These are phyloP conservation scores for Enteromius radiatus DNA, from an alignment of 2,797 vertebrate species.

Conservation along the genomic window DNA sequence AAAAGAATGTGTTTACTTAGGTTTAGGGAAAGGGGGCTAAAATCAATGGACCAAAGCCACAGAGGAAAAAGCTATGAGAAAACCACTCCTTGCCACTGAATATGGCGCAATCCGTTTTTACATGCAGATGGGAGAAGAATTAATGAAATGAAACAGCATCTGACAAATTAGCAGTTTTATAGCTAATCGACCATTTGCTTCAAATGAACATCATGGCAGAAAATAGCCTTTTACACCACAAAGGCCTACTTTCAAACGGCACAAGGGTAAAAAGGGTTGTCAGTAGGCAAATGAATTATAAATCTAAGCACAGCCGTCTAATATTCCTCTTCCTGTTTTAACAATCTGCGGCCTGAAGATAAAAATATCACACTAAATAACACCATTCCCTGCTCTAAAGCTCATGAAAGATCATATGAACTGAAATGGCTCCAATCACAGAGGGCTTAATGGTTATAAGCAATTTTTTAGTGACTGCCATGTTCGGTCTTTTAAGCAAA, in stretches of 20 bases:
- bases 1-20: slow-evolving; percentile 74
- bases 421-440: slow-evolving; percentile 36
- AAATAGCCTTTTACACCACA: slow-evolving; percentile 31
- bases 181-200: slow-evolving; percentile 43
- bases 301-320: slow-evolving; percentile 27
- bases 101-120: slow-evolving; percentile 35
- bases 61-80: slow-evolving; percentile 54
- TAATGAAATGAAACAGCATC: slow-evolving; percentile 49
- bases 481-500: slow-evolving; percentile 37
- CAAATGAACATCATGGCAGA: slow-evolving; percentile 42
- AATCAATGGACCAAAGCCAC: slow-evolving; percentile 59
- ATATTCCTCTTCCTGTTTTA: slow-evolving; percentile 34
- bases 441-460: slow-evolving; percentile 37
- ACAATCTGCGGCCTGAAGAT: slow-evolving; percentile 29
- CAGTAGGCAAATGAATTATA: slow-evolving; percentile 21
- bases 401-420: slow-evolving; percentile 29
- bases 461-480: slow-evolving; percentile 33
- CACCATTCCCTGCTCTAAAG: slow-evolving; percentile 19
- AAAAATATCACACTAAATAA: slow-evolving; percentile 32
- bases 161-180: slow-evolving; percentile 49
- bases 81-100: slow-evolving; percentile 49
- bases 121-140: slow-evolving; percentile 43
- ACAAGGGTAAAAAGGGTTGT: slow-evolving; percentile 20
- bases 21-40: slow-evolving; percentile 67
- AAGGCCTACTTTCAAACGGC: neutral